Evolutionary conservation across 2,113 vertebrate genomes (phyloP).

Genomic region (Sinocyclocheilus maitianheensis): DNA sequence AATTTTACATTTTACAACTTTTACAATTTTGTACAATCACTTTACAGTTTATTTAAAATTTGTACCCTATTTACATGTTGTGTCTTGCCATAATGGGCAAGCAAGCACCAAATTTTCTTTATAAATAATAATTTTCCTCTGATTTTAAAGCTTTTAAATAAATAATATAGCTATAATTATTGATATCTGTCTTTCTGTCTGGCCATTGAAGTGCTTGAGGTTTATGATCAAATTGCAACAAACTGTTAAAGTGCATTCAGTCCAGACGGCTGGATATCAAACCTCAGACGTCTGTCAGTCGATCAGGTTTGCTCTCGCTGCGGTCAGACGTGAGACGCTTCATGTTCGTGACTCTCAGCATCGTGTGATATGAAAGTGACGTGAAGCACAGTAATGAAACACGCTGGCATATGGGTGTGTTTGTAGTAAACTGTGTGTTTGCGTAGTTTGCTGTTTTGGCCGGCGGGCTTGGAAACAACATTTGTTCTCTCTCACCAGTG

Average conservation of each 20-base stretch:
- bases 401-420: not conserved
- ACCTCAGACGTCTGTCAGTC: conserved; percentile 7
- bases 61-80: too few relatives aligned
- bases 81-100: too few relatives aligned
- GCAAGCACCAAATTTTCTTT: not conserved
- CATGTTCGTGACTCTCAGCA: not conserved
- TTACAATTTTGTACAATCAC: too few relatives aligned
- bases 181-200: not conserved
- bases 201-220: not conserved
- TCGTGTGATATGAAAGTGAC: not conserved
- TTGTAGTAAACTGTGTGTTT: not conserved
- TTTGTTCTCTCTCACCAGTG: not conserved
- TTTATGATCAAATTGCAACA: not conserved
- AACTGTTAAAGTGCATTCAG: not conserved
- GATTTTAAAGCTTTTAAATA: not conserved
- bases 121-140: not conserved
- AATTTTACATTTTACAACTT: not conserved
- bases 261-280: not conserved
- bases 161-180: not conserved
- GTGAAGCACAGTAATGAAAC: not conserved
- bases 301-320: not conserved
- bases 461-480: not conserved
- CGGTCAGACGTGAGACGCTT: not conserved
- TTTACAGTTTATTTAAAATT: not conserved
- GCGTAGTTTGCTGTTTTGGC: not conserved